Percentiles rank a stretch among this genome's conserved stretches.
Conservation (phyloP, 2,113 vertebrate genomes). For the Myiozetetes cayanensis region DNA sequence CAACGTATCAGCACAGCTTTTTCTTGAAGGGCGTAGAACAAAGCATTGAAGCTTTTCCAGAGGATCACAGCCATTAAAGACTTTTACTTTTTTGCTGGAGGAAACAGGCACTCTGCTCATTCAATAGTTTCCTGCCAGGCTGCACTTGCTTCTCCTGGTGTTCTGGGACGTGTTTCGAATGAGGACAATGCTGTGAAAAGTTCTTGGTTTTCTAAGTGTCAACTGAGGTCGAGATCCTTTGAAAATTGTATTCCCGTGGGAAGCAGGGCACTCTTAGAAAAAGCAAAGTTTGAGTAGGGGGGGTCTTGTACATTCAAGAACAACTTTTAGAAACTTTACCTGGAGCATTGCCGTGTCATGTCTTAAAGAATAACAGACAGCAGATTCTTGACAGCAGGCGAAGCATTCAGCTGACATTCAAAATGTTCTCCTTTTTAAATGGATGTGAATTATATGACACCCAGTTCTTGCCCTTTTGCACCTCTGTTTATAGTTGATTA, state of each 20-base stretch:
- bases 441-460: background rate
- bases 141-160: background rate
- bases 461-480: background rate
- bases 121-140: constrained; percentile 40
- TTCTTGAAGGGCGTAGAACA: background rate
- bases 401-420: background rate
- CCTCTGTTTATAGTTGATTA: constrained; percentile 77
- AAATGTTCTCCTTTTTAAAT: background rate
- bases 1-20: background rate
- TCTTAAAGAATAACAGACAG: background rate
- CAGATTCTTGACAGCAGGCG: background rate
- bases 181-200: constrained; percentile 32
- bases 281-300: background rate
- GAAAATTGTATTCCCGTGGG: constrained; percentile 24
- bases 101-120: background rate
- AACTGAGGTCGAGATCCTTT: constrained; percentile 20
- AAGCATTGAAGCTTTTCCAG: constrained; percentile 14
- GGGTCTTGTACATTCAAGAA: background rate
- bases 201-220: constrained; percentile 19
- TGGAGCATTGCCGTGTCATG: background rate
- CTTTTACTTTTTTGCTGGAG: constrained; percentile 23
- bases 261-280: background rate
- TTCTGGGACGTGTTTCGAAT: constrained; percentile 33
- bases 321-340: background rate
- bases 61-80: background rate